These are phyloP conservation scores for Harlomillsia oculata DNA, from an alignment of 1,140 invertebrate species.

Conservation along the genomic window DNA sequence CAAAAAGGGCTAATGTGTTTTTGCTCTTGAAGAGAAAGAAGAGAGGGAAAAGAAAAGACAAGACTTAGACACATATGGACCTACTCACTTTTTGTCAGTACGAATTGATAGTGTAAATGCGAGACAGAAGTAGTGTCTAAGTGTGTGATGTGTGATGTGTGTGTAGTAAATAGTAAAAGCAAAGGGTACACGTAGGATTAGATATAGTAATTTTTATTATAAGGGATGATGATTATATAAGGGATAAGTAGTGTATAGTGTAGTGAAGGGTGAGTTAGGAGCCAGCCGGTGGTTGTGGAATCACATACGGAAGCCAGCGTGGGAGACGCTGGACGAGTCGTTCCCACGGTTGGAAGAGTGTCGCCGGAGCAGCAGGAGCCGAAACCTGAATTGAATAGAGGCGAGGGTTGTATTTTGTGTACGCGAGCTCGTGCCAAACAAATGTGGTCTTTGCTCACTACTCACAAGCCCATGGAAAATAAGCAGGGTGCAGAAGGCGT, in stretches of 20 bases:
- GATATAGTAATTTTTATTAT: no score
- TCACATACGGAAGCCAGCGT: conserved; percentile 27
- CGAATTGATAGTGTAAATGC: no score
- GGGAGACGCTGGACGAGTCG: conserved; percentile 26
- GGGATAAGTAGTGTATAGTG: neutral
- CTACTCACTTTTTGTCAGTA: no score
- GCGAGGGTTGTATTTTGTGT: neutral
- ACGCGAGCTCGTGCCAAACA: conserved; percentile 32
- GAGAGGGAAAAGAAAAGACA: no score
- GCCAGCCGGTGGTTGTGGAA: neutral
- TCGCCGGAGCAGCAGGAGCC: conserved; percentile 6
- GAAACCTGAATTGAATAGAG: conserved; percentile 14
- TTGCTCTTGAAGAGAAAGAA: no score
- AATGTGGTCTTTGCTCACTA: no score
- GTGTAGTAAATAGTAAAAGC: neutral
- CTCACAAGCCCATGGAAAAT: no score
- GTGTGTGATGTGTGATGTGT: conserved; percentile 6
- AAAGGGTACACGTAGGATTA: neutral
- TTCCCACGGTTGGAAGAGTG: conserved; percentile 34
- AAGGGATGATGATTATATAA: neutral
- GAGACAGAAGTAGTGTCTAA: neutral
- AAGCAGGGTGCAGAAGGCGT: conserved; percentile 22
- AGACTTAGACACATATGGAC: no score
- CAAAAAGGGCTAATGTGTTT: no score
- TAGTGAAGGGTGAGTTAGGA: neutral